Base-by-base conservation (phyloP, 2,113 vertebrate species). In the Mobula hypostoma region DNA sequence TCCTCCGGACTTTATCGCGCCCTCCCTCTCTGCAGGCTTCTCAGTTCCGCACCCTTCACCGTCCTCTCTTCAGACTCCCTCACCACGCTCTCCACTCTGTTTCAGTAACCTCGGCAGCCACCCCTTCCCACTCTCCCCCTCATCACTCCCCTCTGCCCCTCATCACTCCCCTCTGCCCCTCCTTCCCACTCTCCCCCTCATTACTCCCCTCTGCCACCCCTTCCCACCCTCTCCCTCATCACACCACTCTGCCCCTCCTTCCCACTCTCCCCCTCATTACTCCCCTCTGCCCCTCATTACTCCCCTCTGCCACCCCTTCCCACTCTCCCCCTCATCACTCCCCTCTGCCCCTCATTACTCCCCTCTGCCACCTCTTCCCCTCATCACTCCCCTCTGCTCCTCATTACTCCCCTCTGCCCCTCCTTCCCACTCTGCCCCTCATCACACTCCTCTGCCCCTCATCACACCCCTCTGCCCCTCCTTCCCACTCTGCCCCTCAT, bases 221-320 rank as follows among this genome's bases (percentile, higher is more conserved):
- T 15, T 12, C 48, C 58, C 19, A 94, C 94, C 85, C 95, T 94
- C 94, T 82, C 56, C 17, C 61, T 94, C 93, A 94, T 94, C 95
- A 94, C 91, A 95, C 95, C 96, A 95, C 95, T 95, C 95, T 95
- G 32, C 61, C 79, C 90, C n/a, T 83, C 94, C 96, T 94, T 93
- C 95, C 94, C 94, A 94, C 95, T 61, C 94, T 96, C 95, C 91
- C 96, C 95, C 95, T 95, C 95, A 94, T 19, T 1, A 36, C 48
- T 48, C 48, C 48, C 3, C 48, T 4, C 48, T 36, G 36, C 48
- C 48, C 48, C 48, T 48, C 94, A 94, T 94, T 29, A 24, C 85
- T 29, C 80, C 29, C 92, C 70, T 94, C 94, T 96, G 95, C 95
- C 94, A n/a, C n/a, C n/a, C 36, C 36, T 36, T 36, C 36, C 36